Base-by-base conservation (phyloP, 2,797 vertebrate genomes). In the Danio tinwini region DNA sequence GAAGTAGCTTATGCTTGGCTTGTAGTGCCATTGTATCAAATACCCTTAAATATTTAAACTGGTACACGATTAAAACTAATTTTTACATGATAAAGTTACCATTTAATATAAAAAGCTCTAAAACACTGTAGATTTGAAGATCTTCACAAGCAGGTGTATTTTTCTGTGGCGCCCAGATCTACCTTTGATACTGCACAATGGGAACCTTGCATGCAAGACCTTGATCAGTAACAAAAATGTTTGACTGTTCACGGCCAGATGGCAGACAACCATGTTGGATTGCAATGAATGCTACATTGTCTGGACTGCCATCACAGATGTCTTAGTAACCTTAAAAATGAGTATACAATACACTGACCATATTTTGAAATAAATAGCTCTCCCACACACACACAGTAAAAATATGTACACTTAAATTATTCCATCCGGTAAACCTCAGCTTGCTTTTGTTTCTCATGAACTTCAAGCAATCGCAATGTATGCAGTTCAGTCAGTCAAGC, bases 211-310 rank as follows among this genome's bases (percentile, higher is more conserved):
- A 65, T 29, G 1, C 0, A 7, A 76, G 52, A 56, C 40, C 62
- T 55, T 76, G 50, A 67, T 13, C 64, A 67, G 39, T 8, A 56
- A 65, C 50, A 75, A 53, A 76, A 37, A 67, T 42, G 42, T 19
- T 55, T 10, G 16, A 70, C 16, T 40, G n/a, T 50, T 64, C 37
- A 39, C 63, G 47, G 49, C 44, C 58, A 55, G 10, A 58, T 55
- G 62, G 62, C 29, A 21, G 61, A 63, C 6, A 52, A 39, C n/a
- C 64, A 62, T 62, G 72, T 16, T 52, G 39, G 56, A 58, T 21
- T 76, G 74, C 59, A 76, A 63, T 52, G 44, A 76, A 76, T 58
- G 56, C 63, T 16, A 52, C 56, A 40, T 75, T 70, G 76, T 70
- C 52, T 56, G 17, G 16, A 40, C 10, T 13, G 14, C 67, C 44